Percentiles rank a stretch among this genome's conserved stretches.
Evolutionary conservation across 2,797 vertebrate species (phyloP).

Genomic region (Myotis myotis): DNA sequence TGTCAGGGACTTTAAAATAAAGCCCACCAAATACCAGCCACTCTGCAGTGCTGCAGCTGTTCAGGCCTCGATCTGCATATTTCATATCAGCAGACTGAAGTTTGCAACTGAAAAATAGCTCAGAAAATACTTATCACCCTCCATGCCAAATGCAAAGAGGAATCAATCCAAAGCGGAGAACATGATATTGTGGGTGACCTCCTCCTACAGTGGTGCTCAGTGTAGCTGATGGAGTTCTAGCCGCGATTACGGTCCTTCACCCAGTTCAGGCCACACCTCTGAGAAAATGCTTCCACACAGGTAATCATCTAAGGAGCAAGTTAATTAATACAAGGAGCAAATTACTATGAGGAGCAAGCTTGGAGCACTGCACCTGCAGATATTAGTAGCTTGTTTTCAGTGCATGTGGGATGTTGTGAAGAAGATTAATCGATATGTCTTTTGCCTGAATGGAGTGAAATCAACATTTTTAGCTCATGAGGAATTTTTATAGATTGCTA

Average conservation of each 20-base stretch:
- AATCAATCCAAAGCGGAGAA: background rate
- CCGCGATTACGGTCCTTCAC: accelerated
- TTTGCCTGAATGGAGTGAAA: background rate
- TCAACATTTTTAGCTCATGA: background rate
- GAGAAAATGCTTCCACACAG: background rate
- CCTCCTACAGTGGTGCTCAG: background rate
- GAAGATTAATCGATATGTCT: background rate
- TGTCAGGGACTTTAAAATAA: constrained; percentile 71
- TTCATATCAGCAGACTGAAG: constrained; percentile 55
- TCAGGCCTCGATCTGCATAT: constrained; percentile 55
- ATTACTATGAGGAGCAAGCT: background rate
- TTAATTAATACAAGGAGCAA: background rate
- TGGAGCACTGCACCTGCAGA: background rate
- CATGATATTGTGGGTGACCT: background rate
- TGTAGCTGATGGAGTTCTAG: background rate
- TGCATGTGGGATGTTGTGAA: background rate
- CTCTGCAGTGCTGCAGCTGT: constrained; percentile 6
- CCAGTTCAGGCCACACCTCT: background rate
- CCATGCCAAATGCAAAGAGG: constrained; percentile 18
- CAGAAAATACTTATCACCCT: constrained; percentile 57
- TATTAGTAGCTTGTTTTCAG: background rate
- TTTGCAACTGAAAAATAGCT: constrained; percentile 38
- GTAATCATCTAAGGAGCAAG: background rate
- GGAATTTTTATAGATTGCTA: background rate
- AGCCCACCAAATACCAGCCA: constrained; percentile 63